phyloP scores from a whole-genome alignment of 2,113 vertebrate genomes.

The Gracilinanus agilis region DNA sequence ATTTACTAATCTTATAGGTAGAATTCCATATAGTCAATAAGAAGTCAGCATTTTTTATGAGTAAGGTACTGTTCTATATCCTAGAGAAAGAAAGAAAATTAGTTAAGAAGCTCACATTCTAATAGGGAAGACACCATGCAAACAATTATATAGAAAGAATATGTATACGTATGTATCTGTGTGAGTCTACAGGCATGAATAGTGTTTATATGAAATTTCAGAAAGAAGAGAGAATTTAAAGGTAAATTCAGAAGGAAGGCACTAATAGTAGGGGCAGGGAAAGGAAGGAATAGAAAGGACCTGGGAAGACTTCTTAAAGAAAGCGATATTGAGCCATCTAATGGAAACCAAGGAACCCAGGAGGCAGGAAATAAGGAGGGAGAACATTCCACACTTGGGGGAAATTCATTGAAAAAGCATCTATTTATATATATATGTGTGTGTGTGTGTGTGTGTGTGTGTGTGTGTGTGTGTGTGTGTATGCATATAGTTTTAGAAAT shows the following conservation, averaged over 20 bases:
- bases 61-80: not conserved
- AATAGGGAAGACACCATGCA: not conserved
- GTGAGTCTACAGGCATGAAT: not conserved
- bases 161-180: not conserved
- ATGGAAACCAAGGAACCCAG: not conserved
- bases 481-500: not conserved
- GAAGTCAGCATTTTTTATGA: not conserved
- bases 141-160: not conserved
- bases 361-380: not conserved
- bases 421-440: too few relatives aligned
- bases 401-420: not conserved
- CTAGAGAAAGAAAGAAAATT: not conserved
- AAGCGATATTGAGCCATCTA: not conserved
- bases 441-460: too few relatives aligned
- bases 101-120: not conserved
- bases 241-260: not conserved
- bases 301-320: not conserved
- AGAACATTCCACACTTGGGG: not conserved
- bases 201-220: not conserved
- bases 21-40: not conserved
- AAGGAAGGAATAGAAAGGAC: not conserved
- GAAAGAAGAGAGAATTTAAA: not conserved
- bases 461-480: too few relatives aligned
- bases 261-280: not conserved
- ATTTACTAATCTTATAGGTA: constrained; percentile 30